Percentiles rank a stretch among this genome's conserved stretches.
Conservation (phyloP, 2,113 vertebrate species). For the Herpailurus yagouaroundi region DNA sequence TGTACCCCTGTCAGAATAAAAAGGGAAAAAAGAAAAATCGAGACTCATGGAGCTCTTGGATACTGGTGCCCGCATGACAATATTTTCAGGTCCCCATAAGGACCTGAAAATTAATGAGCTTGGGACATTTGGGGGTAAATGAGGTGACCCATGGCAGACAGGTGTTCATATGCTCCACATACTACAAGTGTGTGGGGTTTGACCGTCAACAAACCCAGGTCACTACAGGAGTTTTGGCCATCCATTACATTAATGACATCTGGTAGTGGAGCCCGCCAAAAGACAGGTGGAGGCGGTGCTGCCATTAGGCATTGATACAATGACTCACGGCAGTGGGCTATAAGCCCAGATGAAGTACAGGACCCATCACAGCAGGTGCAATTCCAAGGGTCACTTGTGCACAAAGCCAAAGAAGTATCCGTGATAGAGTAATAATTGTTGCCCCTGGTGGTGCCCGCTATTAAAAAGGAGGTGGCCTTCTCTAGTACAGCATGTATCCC, state of each 20-base stretch:
- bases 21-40: fast-evolving
- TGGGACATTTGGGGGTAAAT: neutral
- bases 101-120: neutral
- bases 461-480: neutral
- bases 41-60: neutral
- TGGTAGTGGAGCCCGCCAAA: neutral
- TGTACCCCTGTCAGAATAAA: neutral
- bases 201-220: neutral
- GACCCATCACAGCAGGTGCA: neutral
- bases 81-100: neutral
- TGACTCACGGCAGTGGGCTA: neutral
- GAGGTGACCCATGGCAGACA: neutral
- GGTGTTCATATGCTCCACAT: neutral
- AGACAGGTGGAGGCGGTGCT: neutral
- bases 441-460: too few species aligned
- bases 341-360: neutral
- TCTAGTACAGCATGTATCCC: neutral
- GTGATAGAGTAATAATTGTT: neutral
- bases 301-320: neutral
- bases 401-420: neutral
- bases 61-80: neutral
- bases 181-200: neutral
- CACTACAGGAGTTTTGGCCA: too few species aligned
- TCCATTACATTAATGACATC: neutral
- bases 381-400: neutral